Conservation (phyloP, 2,888 invertebrate genomes). For the Antheraea yamamai region DNA sequence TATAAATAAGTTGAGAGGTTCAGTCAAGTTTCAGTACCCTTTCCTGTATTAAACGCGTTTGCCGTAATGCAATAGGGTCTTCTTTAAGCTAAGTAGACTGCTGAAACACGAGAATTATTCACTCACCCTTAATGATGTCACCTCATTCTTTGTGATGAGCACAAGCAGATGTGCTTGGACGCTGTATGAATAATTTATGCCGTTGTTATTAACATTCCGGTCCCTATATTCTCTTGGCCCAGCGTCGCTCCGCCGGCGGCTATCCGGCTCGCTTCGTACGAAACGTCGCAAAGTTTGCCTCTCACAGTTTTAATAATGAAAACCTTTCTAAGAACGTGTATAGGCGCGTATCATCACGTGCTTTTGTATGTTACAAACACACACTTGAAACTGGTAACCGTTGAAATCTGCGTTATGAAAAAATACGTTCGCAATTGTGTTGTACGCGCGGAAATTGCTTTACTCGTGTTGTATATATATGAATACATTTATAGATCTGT, state of each 20-base stretch:
- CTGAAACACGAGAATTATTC: conserved; percentile 3
- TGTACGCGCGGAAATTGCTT: no score
- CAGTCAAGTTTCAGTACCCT: neutral
- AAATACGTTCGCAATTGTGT: no score
- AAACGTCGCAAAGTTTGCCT: neutral
- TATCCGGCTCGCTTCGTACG: conserved; percentile 30
- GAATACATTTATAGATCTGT: no score
- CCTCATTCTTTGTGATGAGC: conserved; percentile 57
- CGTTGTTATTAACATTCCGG: conserved; percentile 52
- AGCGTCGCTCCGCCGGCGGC: conserved; percentile 9
- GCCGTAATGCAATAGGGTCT: neutral
- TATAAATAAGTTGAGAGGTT: neutral
- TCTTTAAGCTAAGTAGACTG: neutral
- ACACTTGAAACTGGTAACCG: no score
- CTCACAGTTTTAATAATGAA: conserved; percentile 3
- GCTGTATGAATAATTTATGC: conserved; percentile 67
- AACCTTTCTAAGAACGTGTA: neutral
- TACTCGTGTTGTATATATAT: neutral
- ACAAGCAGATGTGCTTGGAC: conserved; percentile 44
- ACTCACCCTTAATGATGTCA: conserved; percentile 47
- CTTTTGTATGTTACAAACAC: neutral
- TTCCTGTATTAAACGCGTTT: neutral
- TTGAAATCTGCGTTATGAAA: no score
- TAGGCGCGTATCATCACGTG: neutral
- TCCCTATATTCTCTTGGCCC: conserved; percentile 44